phyloP scores from a whole-genome alignment of 2,797 vertebrate genomes.

The Pseudochromis fuscus region DNA sequence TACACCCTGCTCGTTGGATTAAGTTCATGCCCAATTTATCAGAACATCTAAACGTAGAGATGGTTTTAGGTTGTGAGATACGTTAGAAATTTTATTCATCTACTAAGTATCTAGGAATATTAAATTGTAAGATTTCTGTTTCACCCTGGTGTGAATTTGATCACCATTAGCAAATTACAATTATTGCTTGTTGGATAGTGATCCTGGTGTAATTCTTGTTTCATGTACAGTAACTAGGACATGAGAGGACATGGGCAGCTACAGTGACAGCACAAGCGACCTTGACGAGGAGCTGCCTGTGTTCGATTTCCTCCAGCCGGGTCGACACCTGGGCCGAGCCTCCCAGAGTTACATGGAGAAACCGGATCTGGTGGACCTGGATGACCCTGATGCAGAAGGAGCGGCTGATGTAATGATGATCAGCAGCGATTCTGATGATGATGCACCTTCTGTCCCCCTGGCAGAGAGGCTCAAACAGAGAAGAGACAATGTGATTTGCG shows the following conservation, averaged over 20 bases:
- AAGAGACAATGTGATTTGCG: constrained; percentile 18
- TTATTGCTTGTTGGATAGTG: not conserved
- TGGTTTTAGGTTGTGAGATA: not conserved
- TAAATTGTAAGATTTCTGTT: not conserved
- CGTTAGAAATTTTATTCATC: not conserved
- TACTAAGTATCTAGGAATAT: not conserved
- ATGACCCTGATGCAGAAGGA: constrained; percentile 39
- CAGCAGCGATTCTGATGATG: constrained; percentile 85
- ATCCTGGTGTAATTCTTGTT: not conserved
- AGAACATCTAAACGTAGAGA: not conserved
- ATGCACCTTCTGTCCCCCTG: constrained; percentile 75
- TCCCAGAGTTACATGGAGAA: constrained; percentile 8
- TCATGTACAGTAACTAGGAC: not conserved
- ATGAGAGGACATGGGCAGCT: constrained; percentile 65
- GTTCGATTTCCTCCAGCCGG: constrained; percentile 80
- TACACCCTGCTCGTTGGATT: not conserved
- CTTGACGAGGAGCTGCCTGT: constrained; percentile 83
- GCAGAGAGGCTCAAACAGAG: constrained; percentile 80
- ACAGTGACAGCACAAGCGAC: constrained; percentile 80
- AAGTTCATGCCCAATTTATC: not conserved
- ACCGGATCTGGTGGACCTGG: constrained; percentile 28
- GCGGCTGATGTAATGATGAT: constrained; percentile 66
- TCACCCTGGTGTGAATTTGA: not conserved
- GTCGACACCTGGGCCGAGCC: constrained; percentile 4
- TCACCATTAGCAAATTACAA: not conserved